Evolutionary conservation across 2,113 vertebrate species (phyloP).

Genomic region (Casuarius casuarius): DNA sequence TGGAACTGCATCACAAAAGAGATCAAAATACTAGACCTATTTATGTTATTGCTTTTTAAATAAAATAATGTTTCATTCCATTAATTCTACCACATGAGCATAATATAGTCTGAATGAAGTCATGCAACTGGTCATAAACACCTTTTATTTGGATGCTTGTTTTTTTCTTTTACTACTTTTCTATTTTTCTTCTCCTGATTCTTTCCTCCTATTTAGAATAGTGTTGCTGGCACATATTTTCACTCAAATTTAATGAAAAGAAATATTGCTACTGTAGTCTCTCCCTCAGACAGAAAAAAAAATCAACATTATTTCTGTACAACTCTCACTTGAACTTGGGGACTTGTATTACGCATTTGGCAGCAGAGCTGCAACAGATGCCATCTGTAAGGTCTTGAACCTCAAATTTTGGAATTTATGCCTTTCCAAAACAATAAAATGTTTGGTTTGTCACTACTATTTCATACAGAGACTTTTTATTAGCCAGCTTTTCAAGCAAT

Average conservation of each 20-base stretch:
- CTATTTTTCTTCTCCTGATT: background rate
- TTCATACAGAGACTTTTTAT: background rate
- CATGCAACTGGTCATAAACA: background rate
- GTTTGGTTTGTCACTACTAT: slow-evolving; percentile 24
- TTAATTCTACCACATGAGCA: background rate
- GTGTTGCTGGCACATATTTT: background rate
- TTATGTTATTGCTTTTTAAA: background rate
- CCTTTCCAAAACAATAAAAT: slow-evolving; percentile 54
- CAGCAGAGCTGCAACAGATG: slow-evolving; percentile 44
- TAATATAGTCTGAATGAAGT: background rate
- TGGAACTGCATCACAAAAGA: background rate
- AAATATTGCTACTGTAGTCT: slow-evolving; percentile 13
- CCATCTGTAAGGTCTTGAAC: slow-evolving; percentile 47
- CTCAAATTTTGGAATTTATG: slow-evolving; percentile 46
- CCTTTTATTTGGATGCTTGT: background rate
- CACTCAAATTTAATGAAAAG: slow-evolving; percentile 26
- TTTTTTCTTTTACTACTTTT: background rate
- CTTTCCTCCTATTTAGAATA: background rate
- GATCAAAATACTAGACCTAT: background rate
- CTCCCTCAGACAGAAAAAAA: slow-evolving; percentile 11
- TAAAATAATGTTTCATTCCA: background rate
- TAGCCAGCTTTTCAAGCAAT: background rate
- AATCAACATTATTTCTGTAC: slow-evolving; percentile 8
- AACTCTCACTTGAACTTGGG: slow-evolving; percentile 28
- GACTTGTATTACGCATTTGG: slow-evolving; percentile 41